These are phyloP conservation scores for Stenurella melanura DNA, from an alignment of 2,888 invertebrate genomes.

Conservation along the genomic window DNA sequence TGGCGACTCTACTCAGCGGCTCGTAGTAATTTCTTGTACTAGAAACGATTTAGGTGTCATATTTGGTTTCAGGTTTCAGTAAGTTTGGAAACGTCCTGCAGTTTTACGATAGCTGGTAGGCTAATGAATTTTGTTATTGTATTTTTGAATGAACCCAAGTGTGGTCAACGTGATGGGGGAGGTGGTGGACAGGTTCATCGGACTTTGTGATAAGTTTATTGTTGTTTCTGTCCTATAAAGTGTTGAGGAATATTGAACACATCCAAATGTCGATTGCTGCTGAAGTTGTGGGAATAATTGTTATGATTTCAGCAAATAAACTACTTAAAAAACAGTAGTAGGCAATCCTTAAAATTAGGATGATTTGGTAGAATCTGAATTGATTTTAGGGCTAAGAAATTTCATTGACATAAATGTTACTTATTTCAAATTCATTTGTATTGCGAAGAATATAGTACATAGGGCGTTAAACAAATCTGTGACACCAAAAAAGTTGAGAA, in stretches of 20 bases:
- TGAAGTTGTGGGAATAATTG: not conserved
- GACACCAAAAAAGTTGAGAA: no score
- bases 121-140: not conserved
- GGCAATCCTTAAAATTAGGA: no score
- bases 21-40: slow-evolving; percentile 25
- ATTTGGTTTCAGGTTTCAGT: slow-evolving; percentile 30
- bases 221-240: slow-evolving; percentile 1
- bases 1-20: slow-evolving; percentile 39
- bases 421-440: no score
- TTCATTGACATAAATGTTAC: no score
- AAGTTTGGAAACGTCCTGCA: slow-evolving; percentile 26
- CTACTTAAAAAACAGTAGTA: no score
- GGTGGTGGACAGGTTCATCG: not conserved
- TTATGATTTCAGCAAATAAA: not conserved
- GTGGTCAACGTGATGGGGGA: slow-evolving; percentile 1
- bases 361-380: no score
- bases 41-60: slow-evolving; percentile 18
- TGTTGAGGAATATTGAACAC: not conserved
- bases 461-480: no score
- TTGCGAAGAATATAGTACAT: no score
- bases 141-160: slow-evolving; percentile 16
- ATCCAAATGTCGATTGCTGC: not conserved
- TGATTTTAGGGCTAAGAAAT: no score
- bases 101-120: slow-evolving; percentile 22
- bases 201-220: slow-evolving; percentile 18